Base-by-base conservation (phyloP, 2,888 invertebrate genomes). In the Scaptomyza tumidula region DNA sequence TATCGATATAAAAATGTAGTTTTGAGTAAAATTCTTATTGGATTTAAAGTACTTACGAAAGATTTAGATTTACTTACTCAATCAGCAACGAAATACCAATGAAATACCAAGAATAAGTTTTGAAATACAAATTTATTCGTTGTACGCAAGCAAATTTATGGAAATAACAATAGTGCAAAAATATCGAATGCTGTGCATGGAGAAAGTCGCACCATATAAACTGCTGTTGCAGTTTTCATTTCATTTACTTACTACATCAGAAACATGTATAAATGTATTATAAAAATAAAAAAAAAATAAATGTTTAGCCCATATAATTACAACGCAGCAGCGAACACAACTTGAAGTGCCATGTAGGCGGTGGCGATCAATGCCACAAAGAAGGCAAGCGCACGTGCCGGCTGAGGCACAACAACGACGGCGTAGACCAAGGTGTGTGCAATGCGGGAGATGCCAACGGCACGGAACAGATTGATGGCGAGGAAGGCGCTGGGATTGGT, bases 341-440 rank as follows among this genome's bases (percentile, higher is more conserved):
- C 89, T 62, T 90, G 89, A 3, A 92, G n/a, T 0, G 92, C 92
- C 94, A 94, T 94, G 74, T 93, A 94, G 4, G 87, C 56, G 19
- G 93, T 93, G 37, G 92, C 81, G 1, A 75, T 13, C 24, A 92
- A 81, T 0, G 93, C 93, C 6, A 91, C 90, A n/a, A 89, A 80
- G 76, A 92, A 94, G 14, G 92, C 66, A 4, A 94, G 58, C 0
- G 88, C 93, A 62, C 94, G 90, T 2, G 93, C 89, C 6, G 94
- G 94, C 78, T 94, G 94, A 5, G 93, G 93, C 31, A 94, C 71
- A 2, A 93, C 92, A 14, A 92, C 86, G 11, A 93, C 89, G n/a
- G 94, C 93, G 85, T 94, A 94, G 3, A 93, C 93, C 45, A 94
- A 37, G 0, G 94, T 94, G 83, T 95, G 94, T 1, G 90, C 78